Conservation (phyloP, 1,140 invertebrate species). For the Prorops nasuta region DNA sequence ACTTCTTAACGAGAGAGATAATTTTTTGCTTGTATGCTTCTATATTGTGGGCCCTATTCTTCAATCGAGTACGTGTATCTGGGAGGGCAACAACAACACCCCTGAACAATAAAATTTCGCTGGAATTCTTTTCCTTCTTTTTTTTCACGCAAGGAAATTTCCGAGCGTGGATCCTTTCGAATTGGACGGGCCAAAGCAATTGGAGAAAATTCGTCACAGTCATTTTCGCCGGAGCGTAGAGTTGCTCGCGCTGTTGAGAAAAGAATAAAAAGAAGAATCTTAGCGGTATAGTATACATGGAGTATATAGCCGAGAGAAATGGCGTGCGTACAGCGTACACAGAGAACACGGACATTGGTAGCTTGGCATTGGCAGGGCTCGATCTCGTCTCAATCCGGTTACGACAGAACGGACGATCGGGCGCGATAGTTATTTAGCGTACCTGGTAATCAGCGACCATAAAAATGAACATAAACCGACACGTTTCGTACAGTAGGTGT, state of each 20-base stretch:
- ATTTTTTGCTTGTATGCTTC: neutral
- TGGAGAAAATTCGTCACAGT: no score
- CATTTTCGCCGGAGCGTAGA: neutral
- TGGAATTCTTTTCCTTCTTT: no score
- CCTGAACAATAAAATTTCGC: no score
- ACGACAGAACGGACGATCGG: constrained; percentile 28
- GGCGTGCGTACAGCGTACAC: neutral
- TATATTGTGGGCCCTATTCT: neutral
- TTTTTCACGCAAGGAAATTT: no score
- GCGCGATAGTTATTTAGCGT: constrained; percentile 39
- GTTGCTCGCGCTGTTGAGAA: neutral
- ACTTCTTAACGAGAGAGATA: neutral
- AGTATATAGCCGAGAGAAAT: neutral
- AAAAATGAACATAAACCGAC: constrained; percentile 44
- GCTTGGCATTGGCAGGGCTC: neutral
- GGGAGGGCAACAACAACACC: no score
- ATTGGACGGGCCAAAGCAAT: no score
- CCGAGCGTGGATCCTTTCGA: no score
- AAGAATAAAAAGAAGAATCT: neutral
- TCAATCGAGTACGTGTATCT: neutral
- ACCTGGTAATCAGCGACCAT: constrained; percentile 45
- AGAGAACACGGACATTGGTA: neutral
- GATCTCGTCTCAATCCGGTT: constrained; percentile 31
- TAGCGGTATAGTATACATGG: neutral
- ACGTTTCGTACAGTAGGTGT: constrained; percentile 28